Percentiles rank a stretch among this genome's conserved stretches.
Conservation (phyloP, 2,113 vertebrate genomes). For the Hepsetus odoe region DNA sequence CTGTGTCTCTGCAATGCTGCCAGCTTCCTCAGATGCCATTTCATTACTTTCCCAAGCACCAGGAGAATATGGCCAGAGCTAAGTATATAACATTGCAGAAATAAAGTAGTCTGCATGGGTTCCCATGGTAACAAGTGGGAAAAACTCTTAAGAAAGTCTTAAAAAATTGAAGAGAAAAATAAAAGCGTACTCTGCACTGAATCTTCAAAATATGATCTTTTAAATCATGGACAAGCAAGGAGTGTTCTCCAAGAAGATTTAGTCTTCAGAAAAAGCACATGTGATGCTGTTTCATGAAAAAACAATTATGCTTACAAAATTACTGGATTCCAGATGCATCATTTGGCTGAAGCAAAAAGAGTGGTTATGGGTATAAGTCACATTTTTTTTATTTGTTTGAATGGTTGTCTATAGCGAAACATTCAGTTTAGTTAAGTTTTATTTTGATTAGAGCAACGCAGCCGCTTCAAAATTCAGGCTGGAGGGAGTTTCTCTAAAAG, state of each 20-base stretch:
- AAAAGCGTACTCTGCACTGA: slow-evolving; percentile 8
- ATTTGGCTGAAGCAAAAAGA: background rate
- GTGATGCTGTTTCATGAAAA: background rate
- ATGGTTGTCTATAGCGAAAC: background rate
- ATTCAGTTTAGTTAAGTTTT: too few relatives aligned
- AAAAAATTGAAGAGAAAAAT: slow-evolving; percentile 10
- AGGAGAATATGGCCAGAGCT: slow-evolving; percentile 18
- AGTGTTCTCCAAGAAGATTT: slow-evolving; percentile 17
- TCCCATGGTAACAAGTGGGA: slow-evolving; percentile 48
- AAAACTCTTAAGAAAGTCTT: slow-evolving; percentile 15
- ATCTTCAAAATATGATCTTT: slow-evolving; percentile 25
- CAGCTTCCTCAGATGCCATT: slow-evolving; percentile 19
- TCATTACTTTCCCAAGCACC: slow-evolving; percentile 6
- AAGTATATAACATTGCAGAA: slow-evolving; percentile 23
- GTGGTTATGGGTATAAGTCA: background rate
- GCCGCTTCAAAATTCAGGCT: too few relatives aligned
- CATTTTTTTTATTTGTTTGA: background rate
- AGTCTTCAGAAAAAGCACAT: slow-evolving; percentile 8
- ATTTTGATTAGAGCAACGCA: too few relatives aligned
- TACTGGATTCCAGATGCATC: background rate
- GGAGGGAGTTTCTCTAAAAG: too few relatives aligned
- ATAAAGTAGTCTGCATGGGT: slow-evolving; percentile 22
- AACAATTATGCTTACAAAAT: background rate
- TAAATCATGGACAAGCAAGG: slow-evolving; percentile 23
- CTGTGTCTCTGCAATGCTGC: background rate